Evolutionary conservation across 2,888 invertebrate species (phyloP).

Genomic region (Iphiclides podalirius): DNA sequence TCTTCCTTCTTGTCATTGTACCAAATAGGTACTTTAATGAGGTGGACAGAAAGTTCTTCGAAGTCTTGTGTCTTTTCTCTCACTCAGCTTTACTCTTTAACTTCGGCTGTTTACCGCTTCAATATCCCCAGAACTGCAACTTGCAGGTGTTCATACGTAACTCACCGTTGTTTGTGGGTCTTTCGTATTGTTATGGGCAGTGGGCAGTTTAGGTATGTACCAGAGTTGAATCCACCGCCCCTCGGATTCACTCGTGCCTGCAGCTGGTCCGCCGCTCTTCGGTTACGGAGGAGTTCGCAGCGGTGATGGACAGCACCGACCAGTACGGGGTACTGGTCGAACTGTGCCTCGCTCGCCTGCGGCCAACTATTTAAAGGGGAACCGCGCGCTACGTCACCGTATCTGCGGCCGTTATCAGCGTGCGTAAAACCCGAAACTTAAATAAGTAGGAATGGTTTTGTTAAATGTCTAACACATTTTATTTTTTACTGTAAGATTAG

Average conservation of each 20-base stretch:
- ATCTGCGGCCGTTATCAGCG: neutral
- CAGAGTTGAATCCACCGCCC: no score
- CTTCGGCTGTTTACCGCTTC: no score
- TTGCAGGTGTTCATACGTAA: neutral
- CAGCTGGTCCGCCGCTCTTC: neutral
- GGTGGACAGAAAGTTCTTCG: no score
- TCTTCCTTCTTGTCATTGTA: conserved; percentile 17
- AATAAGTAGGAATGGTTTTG: no score
- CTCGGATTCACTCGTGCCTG: neutral
- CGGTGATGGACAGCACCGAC: conserved; percentile 13
- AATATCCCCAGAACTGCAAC: no score
- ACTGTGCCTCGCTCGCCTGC: neutral
- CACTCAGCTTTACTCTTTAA: no score
- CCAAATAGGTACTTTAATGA: neutral
- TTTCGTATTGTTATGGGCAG: no score
- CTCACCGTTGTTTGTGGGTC: neutral
- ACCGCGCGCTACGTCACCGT: neutral
- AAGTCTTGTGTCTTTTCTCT: no score
- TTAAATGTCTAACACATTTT: no score
- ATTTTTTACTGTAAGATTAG: no score
- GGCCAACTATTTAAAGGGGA: neutral
- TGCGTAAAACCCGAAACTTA: neutral
- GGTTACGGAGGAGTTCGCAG: neutral
- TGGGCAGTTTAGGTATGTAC: no score
- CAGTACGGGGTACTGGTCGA: conserved; percentile 21